These are phyloP conservation scores for Ictalurus punctatus DNA, from an alignment of 2,113 vertebrate species.

Conservation along the genomic window DNA sequence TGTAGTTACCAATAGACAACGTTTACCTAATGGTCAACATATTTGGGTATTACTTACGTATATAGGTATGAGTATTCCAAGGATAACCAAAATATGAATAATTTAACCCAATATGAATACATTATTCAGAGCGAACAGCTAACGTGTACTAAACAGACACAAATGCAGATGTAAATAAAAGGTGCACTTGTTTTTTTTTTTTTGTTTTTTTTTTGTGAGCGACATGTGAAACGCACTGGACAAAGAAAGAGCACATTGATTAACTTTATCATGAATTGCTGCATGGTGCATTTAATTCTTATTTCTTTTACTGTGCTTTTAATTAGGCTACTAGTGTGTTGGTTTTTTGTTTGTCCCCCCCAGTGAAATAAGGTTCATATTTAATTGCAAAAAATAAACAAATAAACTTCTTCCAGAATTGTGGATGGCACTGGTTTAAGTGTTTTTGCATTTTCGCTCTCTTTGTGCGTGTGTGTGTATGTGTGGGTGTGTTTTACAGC, in stretches of 20 bases:
- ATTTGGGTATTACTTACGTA: background rate
- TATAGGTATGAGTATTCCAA: background rate
- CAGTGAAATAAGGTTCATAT: background rate
- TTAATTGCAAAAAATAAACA: background rate
- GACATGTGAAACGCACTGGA: background rate
- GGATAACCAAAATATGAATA: background rate
- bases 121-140: background rate
- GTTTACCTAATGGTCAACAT: background rate
- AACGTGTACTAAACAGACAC: background rate
- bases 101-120: background rate
- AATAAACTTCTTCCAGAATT: background rate
- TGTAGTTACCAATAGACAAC: background rate
- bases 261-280: background rate
- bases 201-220: background rate
- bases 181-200: background rate
- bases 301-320: background rate
- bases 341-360: background rate
- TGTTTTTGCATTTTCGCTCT: background rate
- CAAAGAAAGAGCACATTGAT: background rate
- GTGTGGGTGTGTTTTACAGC: conserved; percentile 53
- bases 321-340: background rate
- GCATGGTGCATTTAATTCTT: background rate
- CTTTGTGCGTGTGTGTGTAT: background rate
- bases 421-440: background rate
- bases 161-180: background rate